Evolutionary conservation across 2,113 vertebrate species (phyloP).

Genomic region (Pelusios castaneus): DNA sequence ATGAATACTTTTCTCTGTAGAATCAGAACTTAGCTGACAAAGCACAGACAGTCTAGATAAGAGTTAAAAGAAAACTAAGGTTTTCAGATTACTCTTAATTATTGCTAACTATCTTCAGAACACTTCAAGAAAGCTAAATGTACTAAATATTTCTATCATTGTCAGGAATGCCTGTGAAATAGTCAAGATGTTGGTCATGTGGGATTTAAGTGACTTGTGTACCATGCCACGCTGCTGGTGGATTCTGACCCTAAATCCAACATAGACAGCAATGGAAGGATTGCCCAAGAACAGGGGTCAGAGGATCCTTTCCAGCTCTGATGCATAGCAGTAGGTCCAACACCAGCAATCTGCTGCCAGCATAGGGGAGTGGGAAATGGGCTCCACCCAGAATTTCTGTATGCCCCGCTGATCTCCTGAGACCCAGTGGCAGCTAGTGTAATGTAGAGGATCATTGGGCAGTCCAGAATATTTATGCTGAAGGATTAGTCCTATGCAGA

Average conservation of each 20-base stretch:
- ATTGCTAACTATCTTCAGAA: background rate
- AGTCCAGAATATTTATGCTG: background rate
- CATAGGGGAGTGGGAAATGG: background rate
- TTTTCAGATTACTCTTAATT: background rate
- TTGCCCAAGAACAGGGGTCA: background rate
- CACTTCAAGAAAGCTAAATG: constrained; percentile 20
- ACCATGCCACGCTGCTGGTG: background rate
- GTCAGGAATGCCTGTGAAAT: background rate
- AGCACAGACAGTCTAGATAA: background rate
- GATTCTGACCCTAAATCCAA: background rate
- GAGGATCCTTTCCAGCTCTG: background rate
- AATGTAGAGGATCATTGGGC: background rate
- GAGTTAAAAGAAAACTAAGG: background rate
- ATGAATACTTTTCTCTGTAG: background rate
- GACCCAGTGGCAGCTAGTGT: background rate
- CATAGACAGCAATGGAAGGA: background rate
- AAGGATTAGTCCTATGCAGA: background rate
- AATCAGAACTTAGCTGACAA: constrained; percentile 29
- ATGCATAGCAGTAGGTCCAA: background rate
- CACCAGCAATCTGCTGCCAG: background rate
- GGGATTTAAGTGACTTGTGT: constrained; percentile 24
- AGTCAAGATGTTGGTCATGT: background rate
- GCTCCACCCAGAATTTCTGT: background rate
- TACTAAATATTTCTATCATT: constrained; percentile 4
- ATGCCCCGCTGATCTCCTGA: background rate